Evolutionary conservation across 1,140 invertebrate genomes (phyloP), one percentile per base, ranked within the genome.

Genomic region (Homarus americanus): DNA sequence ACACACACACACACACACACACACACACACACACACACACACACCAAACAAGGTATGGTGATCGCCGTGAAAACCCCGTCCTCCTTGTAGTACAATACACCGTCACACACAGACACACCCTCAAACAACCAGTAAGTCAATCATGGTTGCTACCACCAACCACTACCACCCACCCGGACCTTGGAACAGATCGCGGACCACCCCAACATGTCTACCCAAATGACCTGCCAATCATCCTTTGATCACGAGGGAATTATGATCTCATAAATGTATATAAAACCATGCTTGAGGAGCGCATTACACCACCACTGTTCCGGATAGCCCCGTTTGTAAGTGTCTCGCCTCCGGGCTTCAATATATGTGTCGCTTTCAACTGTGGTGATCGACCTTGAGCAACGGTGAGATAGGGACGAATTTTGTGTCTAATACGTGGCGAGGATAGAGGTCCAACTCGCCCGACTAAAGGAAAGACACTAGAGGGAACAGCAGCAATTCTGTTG

Each of bases 221-320:
- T 85, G 83, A 53, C 41, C 83, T 85, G 83, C 69, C 69, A 85
- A 75, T 85, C 69, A 84, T 75, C 40, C 69, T 17, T 40, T 40
- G 73, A 76, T 76, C 36, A 7, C 44, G 2, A 24, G 36, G n/a
- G 53, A 58, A 66, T 83, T 69, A 83, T 38, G 58, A 66, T 24
- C 15, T 83, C 82, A 38, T 63, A 83, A 40, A 83, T 40, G 58
- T 83, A 69, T 83, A 32, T 69, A 83, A 83, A 83, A 83, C n/a
- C 82, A 38, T 83, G 82, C 82, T 83, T 83, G 36, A 20, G 63
- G 38, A n/a, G 36, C 58, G 82, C 53, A 40, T 83, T 83, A 83
- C 40, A 40, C 63, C 38, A 69, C 32, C 34, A 15, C 58, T 34
- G 82, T 83, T 83, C 63, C 58, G 82, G 32, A 34, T 32, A 69